phyloP scores from a whole-genome alignment of 1,140 invertebrate species.

The Musca vetustissima region DNA sequence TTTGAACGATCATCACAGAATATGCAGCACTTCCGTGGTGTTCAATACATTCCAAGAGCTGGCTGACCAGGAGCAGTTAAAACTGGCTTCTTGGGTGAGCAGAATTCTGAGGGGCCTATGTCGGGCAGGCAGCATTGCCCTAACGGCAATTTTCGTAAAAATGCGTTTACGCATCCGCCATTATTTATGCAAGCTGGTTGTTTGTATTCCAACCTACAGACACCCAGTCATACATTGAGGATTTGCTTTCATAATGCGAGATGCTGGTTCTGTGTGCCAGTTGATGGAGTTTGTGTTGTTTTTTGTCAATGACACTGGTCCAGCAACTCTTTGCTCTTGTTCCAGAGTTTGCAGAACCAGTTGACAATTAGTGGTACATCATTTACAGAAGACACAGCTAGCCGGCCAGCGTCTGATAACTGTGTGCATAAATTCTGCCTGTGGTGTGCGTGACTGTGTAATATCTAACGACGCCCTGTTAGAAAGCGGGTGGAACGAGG shows the following conservation, averaged over 20 bases:
- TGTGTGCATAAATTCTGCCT: no score
- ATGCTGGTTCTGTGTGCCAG: constrained; percentile 1
- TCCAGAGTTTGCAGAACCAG: constrained; percentile 22
- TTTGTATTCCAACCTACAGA: neutral
- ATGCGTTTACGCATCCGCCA: constrained; percentile 56
- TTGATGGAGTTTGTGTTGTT: neutral
- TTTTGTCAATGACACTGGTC: neutral
- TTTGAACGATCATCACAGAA: no score
- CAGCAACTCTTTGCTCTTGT: constrained; percentile 13
- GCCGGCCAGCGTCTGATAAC: neutral
- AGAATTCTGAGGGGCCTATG: constrained; percentile 38
- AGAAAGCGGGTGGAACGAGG: constrained; percentile 15
- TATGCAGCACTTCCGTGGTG: no score
- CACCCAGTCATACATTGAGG: neutral
- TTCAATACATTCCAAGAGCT: no score
- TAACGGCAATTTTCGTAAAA: constrained; percentile 53
- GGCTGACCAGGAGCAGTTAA: no score
- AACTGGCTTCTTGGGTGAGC: no score
- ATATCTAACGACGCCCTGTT: neutral
- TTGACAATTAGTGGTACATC: constrained; percentile 28
- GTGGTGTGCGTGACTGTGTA: no score
- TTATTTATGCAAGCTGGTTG: constrained; percentile 25
- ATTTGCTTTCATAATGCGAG: constrained; percentile 5
- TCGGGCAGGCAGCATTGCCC: constrained; percentile 50
- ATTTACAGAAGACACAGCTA: neutral